Percentiles rank a stretch among this genome's conserved stretches.
Evolutionary conservation across 2,113 vertebrate species (phyloP).

Genomic region (Lipotes vexillifer): DNA sequence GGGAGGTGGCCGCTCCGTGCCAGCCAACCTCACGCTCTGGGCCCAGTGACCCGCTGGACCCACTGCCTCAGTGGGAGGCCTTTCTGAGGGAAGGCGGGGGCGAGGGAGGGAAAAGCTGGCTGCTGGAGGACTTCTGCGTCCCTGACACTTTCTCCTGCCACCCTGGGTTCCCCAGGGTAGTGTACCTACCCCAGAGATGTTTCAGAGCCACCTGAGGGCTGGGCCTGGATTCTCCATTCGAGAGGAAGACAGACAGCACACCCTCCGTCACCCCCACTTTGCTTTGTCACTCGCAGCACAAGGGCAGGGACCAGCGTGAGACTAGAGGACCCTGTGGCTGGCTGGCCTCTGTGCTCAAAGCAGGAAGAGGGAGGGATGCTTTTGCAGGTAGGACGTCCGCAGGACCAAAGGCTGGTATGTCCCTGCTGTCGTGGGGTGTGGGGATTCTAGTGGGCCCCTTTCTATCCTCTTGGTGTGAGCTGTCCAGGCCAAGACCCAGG

Average conservation of each 20-base stretch:
- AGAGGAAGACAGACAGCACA: background rate
- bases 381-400: background rate
- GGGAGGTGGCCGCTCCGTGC: background rate
- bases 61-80: rapidly evolving
- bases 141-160: background rate
- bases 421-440: rapidly evolving
- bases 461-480: background rate
- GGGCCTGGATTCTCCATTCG: background rate
- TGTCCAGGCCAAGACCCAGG: background rate
- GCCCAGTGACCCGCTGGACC: background rate
- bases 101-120: background rate
- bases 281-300: background rate
- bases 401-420: background rate
- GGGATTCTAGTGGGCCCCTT: background rate
- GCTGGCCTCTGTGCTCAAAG: background rate
- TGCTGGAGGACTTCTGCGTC: background rate
- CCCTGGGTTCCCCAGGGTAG: background rate
- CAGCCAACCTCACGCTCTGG: background rate
- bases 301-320: background rate
- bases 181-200: background rate
- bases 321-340: background rate
- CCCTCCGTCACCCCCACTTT: rapidly evolving
- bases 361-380: background rate
- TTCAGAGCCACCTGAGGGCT: background rate
- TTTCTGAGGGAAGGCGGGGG: background rate